A percentile compares a stretch with the other conserved stretches of the same genome.
phyloP scores from a whole-genome alignment of 2,888 invertebrate genomes.

The Eupithecia tripunctaria region DNA sequence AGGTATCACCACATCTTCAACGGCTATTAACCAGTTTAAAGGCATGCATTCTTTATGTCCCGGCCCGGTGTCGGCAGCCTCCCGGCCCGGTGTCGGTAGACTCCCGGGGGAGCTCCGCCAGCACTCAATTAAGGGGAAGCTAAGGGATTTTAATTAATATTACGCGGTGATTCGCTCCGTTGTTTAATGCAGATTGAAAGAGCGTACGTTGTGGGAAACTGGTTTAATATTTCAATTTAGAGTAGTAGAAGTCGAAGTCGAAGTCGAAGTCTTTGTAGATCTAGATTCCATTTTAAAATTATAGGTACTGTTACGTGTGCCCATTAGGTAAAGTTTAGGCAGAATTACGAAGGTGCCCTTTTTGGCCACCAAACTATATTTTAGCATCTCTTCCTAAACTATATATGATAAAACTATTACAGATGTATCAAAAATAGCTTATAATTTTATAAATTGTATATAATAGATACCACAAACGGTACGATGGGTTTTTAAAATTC shows the following conservation, averaged over 20 bases:
- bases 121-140: slow-evolving; percentile 79
- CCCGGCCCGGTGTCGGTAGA: slow-evolving; percentile 64
- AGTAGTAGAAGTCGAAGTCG: too few species aligned
- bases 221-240: background rate
- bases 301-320: too few species aligned
- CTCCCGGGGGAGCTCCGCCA: slow-evolving; percentile 70
- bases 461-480: too few species aligned
- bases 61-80: slow-evolving; percentile 63
- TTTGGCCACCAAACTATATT: too few species aligned
- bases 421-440: too few species aligned
- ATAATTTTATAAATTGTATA: too few species aligned
- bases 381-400: too few species aligned
- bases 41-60: slow-evolving; percentile 76
- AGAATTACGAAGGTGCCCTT: too few species aligned
- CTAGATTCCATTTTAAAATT: background rate
- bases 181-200: slow-evolving; percentile 63
- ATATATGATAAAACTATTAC: too few species aligned
- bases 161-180: slow-evolving; percentile 62
- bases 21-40: slow-evolving; percentile 74
- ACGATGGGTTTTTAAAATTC: too few species aligned
- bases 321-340: too few species aligned
- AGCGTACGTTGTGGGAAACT: slow-evolving; percentile 29
- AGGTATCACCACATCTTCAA: slow-evolving; percentile 48
- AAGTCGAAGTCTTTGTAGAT: background rate
- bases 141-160: slow-evolving; percentile 79